phyloP scores from a whole-genome alignment of 2,113 vertebrate genomes.

The Pterocles burchelli region DNA sequence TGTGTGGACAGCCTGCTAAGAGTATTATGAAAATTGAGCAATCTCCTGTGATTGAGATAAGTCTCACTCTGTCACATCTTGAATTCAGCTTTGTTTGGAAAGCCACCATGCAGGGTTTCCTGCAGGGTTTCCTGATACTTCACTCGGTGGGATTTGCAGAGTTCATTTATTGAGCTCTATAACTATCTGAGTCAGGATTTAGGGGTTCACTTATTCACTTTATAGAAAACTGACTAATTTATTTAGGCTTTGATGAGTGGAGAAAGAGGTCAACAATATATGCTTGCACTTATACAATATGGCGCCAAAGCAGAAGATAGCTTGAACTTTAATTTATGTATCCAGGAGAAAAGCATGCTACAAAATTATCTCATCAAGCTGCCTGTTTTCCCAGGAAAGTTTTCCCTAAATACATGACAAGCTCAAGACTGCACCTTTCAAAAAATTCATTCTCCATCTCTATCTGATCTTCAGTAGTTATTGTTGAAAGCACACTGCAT shows the following conservation, averaged over 20 bases:
- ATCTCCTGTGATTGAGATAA: background rate
- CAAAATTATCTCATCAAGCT: slow-evolving; percentile 64
- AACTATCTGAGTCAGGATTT: background rate
- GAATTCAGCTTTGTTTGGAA: background rate
- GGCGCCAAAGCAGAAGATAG: slow-evolving; percentile 24
- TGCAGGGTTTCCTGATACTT: background rate
- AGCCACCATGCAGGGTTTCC: background rate
- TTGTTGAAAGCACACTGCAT: slow-evolving; percentile 72
- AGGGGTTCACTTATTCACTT: background rate
- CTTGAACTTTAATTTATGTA: slow-evolving; percentile 60
- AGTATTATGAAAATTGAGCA: background rate
- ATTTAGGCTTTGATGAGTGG: background rate
- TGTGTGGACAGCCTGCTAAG: background rate
- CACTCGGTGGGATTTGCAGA: background rate
- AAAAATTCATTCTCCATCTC: slow-evolving; percentile 66
- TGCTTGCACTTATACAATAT: slow-evolving; percentile 5
- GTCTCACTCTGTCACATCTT: background rate
- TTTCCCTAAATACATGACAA: slow-evolving; percentile 70
- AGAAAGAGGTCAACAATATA: slow-evolving; percentile 43
- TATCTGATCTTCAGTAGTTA: slow-evolving; percentile 69
- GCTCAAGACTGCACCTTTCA: slow-evolving; percentile 72
- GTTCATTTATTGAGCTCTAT: background rate
- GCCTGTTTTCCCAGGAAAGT: slow-evolving; percentile 67
- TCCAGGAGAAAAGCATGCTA: slow-evolving; percentile 55
- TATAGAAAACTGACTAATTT: background rate